Evolutionary conservation across 1,140 invertebrate species (phyloP).

Genomic region (Brachionus plicatilis): DNA sequence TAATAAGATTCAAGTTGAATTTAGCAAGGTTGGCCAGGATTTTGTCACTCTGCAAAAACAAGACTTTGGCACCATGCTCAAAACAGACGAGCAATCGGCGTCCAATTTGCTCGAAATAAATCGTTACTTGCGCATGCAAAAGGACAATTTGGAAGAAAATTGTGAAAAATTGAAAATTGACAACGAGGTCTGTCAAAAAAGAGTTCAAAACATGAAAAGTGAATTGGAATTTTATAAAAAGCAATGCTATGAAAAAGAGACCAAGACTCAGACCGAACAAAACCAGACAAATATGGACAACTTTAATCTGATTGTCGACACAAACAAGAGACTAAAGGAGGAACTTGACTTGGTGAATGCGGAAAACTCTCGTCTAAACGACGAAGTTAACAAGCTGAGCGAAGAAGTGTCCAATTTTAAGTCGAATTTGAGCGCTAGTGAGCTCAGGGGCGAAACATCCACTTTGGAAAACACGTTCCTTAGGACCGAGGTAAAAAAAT

Average conservation of each 20-base stretch:
- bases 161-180: slow-evolving; percentile 9
- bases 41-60: slow-evolving; percentile 25
- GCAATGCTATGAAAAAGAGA: background rate
- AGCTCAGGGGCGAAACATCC: background rate
- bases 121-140: slow-evolving; percentile 28
- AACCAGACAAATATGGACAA: background rate
- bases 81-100: slow-evolving; percentile 1
- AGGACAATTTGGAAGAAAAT: slow-evolving; percentile 34
- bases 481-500: slow-evolving; percentile 34
- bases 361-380: slow-evolving; percentile 13
- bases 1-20: slow-evolving; percentile 10
- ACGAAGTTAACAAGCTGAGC: slow-evolving; percentile 8
- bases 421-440: slow-evolving; percentile 12
- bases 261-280: background rate
- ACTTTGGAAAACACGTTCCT: background rate
- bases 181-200: background rate
- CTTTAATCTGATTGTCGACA: slow-evolving; percentile 11
- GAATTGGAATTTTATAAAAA: slow-evolving; percentile 25
- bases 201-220: background rate
- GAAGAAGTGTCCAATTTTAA: slow-evolving; percentile 3
- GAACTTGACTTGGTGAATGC: slow-evolving; percentile 6
- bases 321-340: slow-evolving; percentile 29
- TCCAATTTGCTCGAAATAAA: slow-evolving; percentile 34
- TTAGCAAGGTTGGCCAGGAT: slow-evolving; percentile 35
- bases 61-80: background rate